phyloP scores from a whole-genome alignment of 2,113 vertebrate species.

The Castor canadensis region DNA sequence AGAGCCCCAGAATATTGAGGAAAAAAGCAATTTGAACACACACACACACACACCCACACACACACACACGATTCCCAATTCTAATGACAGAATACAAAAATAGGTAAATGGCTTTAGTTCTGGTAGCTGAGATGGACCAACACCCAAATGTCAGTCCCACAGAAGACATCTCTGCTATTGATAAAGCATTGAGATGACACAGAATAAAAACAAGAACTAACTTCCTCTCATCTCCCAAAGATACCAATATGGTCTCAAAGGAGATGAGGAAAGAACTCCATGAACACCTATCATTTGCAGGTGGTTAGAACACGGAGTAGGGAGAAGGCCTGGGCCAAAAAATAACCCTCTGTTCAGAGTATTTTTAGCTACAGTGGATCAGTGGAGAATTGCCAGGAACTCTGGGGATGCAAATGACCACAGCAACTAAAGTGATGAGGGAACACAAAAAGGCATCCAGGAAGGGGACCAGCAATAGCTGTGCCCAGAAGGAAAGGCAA shows the following conservation, averaged over 20 bases:
- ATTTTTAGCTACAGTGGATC: conserved; percentile 40
- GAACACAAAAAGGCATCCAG: background rate
- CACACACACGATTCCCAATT: background rate
- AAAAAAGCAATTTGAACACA: background rate
- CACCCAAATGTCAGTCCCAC: background rate
- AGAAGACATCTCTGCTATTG: background rate
- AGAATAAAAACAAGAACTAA: background rate
- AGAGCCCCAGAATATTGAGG: background rate
- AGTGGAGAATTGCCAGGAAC: conserved; percentile 21
- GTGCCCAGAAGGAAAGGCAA: background rate
- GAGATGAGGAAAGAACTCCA: background rate
- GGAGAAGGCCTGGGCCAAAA: background rate
- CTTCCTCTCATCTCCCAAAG: background rate
- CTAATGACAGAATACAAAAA: background rate
- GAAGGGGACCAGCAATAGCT: background rate
- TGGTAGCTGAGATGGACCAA: background rate
- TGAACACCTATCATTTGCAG: background rate
- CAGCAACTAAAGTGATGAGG: background rate
- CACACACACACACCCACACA: background rate
- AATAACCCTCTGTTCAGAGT: background rate
- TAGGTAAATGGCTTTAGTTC: background rate
- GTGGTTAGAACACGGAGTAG: background rate
- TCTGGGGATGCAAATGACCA: background rate
- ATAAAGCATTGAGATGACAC: background rate
- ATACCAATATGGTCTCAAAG: background rate